A percentile compares a stretch with the other conserved stretches of the same genome.
phyloP scores from a whole-genome alignment of 1,140 invertebrate species.

The Globodera ellingtonae region DNA sequence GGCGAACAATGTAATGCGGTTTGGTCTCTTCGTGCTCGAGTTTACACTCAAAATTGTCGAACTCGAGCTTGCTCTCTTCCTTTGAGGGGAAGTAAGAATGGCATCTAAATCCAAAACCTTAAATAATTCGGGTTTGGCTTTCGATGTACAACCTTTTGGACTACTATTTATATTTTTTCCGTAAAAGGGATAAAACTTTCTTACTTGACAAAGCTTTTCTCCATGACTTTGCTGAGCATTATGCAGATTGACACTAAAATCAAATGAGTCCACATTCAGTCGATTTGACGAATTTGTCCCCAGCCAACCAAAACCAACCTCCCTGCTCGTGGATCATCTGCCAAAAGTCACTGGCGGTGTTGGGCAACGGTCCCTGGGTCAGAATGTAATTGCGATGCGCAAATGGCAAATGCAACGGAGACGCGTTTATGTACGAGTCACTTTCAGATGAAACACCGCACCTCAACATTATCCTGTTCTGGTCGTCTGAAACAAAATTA shows the following conservation, averaged over 20 bases:
- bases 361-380: conserved; percentile 49
- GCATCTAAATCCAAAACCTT: conserved; percentile 35
- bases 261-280: neutral
- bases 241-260: conserved; percentile 40
- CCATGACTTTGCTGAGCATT: conserved; percentile 56
- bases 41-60: conserved; percentile 34
- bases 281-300: neutral
- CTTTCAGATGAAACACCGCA: conserved; percentile 14
- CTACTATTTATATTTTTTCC: neutral
- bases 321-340: conserved; percentile 55
- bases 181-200: conserved; percentile 8
- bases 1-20: conserved; percentile 37
- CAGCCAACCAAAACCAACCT: conserved; percentile 1
- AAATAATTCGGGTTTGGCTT: neutral
- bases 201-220: conserved; percentile 53
- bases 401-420: conserved; percentile 36
- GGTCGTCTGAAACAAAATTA: conserved; percentile 48
- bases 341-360: conserved; percentile 54
- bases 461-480: conserved; percentile 45
- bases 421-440: conserved; percentile 53
- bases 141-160: no score
- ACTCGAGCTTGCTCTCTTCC: conserved; percentile 17
- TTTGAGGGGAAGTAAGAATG: conserved; percentile 46
- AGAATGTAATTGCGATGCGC: conserved; percentile 52
- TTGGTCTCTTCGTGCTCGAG: conserved; percentile 34